phyloP scores from a whole-genome alignment of 2,888 invertebrate genomes.

The Trilocha varians region DNA sequence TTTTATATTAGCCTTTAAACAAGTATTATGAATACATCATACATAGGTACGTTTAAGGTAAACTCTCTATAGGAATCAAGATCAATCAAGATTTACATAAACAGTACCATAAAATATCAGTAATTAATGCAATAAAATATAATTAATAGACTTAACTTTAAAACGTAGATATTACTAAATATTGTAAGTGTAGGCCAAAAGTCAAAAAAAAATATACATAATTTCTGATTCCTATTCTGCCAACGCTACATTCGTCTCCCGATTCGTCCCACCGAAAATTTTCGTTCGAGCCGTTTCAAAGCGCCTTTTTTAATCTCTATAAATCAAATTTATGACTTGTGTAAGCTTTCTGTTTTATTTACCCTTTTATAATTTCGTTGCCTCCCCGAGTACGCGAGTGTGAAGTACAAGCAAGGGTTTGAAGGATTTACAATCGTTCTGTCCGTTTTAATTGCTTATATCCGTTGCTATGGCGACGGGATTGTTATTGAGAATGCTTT shows the following conservation, averaged over 20 bases:
- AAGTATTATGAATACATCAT: no score
- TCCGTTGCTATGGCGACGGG: not conserved
- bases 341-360: slow-evolving; percentile 74
- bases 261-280: slow-evolving; percentile 71
- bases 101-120: no score
- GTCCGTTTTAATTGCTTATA: not conserved
- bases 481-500: not conserved
- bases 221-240: slow-evolving; percentile 17
- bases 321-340: slow-evolving; percentile 75
- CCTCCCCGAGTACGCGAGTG: slow-evolving; percentile 11
- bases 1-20: no score
- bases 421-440: not conserved
- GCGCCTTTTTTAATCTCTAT: slow-evolving; percentile 74
- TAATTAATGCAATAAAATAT: no score
- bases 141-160: no score
- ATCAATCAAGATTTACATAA: no score
- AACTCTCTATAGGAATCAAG: no score
- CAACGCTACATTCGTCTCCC: slow-evolving; percentile 57
- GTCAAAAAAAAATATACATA: not conserved
- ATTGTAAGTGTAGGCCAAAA: no score
- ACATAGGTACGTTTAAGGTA: no score
- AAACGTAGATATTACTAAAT: no score
- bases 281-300: slow-evolving; percentile 71
- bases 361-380: slow-evolving; percentile 72
- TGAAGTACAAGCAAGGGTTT: not conserved